Conservation (phyloP, 2,797 vertebrate genomes). For the Liparis tanakae region DNA sequence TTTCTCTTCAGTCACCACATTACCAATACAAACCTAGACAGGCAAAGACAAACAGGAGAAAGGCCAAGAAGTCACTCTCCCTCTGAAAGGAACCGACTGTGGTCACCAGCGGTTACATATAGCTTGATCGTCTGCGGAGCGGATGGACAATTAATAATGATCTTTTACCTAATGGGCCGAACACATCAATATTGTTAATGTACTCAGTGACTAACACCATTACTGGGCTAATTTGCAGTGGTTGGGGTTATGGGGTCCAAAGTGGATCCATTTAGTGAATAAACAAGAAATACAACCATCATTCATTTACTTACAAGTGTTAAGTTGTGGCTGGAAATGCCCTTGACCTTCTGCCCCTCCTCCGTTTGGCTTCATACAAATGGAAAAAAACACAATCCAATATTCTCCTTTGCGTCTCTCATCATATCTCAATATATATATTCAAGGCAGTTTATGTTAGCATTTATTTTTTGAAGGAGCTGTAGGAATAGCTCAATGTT, state of each 20-base stretch:
- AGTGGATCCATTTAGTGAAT: conserved; percentile 49
- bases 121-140: conserved; percentile 40
- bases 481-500: conserved; percentile 41
- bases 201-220: conserved; percentile 33
- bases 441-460: conserved; percentile 56
- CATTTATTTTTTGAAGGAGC: conserved; percentile 31
- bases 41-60: conserved; percentile 75
- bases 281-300: conserved; percentile 59
- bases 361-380: conserved; percentile 2
- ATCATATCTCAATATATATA: conserved; percentile 55
- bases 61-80: conserved; percentile 70
- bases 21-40: conserved; percentile 79
- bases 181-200: conserved; percentile 37
- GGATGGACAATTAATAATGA: conserved; percentile 24
- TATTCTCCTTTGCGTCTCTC: conserved; percentile 57
- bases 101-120: conserved; percentile 53
- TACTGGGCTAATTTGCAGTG: conserved; percentile 23
- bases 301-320: conserved; percentile 32
- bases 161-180: conserved; percentile 7
- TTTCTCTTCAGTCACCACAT: conserved; percentile 75
- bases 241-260: conserved; percentile 28
- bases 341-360: conserved; percentile 40
- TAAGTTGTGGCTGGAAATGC: conserved; percentile 35
- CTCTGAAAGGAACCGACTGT: conserved; percentile 46
- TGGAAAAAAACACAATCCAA: conserved; percentile 29